Evolutionary conservation across 2,888 invertebrate species (phyloP).

Genomic region (Toxonevra muliebris): DNA sequence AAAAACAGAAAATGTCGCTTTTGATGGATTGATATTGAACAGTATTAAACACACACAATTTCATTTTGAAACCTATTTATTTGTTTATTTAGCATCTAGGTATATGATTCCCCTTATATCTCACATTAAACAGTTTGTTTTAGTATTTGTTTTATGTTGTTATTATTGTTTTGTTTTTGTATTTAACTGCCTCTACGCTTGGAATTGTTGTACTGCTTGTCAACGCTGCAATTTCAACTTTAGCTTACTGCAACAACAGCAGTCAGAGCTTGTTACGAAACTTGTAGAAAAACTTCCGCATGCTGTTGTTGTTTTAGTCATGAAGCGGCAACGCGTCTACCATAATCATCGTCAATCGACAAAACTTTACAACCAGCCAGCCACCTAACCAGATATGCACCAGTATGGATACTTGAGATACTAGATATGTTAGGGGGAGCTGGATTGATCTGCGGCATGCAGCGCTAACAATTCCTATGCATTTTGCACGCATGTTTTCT

Average conservation of each 20-base stretch:
- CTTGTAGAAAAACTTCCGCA: constrained; percentile 65
- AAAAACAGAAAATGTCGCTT: no score
- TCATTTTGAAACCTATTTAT: neutral
- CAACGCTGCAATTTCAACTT: constrained; percentile 39
- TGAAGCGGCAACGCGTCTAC: constrained; percentile 34
- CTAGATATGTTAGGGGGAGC: no score
- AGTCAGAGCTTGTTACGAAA: constrained; percentile 57
- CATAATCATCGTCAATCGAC: constrained; percentile 16
- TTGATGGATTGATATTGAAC: neutral
- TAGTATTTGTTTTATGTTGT: constrained; percentile 25
- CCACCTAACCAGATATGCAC: no score
- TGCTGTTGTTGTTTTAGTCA: constrained; percentile 42
- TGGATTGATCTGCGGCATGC: constrained; percentile 7
- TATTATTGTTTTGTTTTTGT: constrained; percentile 2
- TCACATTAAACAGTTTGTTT: constrained; percentile 26
- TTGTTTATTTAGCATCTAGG: neutral
- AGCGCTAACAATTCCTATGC: constrained; percentile 1
- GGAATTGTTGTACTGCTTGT: constrained; percentile 41
- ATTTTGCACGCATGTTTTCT: neutral
- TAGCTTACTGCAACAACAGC: constrained; percentile 27
- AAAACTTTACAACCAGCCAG: neutral
- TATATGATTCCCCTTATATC: constrained; percentile 1
- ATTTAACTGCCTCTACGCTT: constrained; percentile 25
- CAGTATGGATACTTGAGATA: no score
- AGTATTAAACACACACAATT: neutral